Conservation (phyloP, 1,140 invertebrate species). For the Drosophila ficusphila region DNA sequence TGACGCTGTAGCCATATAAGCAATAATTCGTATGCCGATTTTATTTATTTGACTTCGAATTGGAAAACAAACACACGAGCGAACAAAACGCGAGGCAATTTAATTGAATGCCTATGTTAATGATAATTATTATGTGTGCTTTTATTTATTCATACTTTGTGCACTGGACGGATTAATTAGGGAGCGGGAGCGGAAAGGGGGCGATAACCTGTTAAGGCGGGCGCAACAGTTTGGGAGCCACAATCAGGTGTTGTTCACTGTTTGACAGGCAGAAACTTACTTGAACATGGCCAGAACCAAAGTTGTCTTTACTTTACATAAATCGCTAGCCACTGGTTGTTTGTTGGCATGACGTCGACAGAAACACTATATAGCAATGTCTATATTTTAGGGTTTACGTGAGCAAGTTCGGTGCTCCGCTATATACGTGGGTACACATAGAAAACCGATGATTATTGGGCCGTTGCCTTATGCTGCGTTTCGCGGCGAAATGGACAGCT, state of each 20-base stretch:
- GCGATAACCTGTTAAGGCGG: conserved; percentile 28
- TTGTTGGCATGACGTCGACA: conserved; percentile 67
- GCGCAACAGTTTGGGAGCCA: conserved; percentile 32
- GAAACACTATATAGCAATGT: conserved; percentile 18
- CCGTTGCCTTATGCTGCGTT: conserved; percentile 46
- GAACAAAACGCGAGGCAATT: conserved; percentile 19
- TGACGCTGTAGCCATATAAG: conserved; percentile 39
- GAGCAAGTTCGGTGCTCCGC: conserved; percentile 3
- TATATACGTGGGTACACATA: conserved; percentile 8
- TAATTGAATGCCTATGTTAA: conserved; percentile 52
- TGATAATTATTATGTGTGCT: conserved; percentile 42
- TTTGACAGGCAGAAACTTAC: conserved; percentile 52
- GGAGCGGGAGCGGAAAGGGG: background rate
- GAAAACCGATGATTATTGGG: conserved; percentile 35
- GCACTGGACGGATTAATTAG: conserved; percentile 11
- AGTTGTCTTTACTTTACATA: conserved; percentile 58
- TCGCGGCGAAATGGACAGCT: conserved; percentile 65
- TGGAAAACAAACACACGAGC: conserved; percentile 36
- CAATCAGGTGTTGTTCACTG: conserved; percentile 48
- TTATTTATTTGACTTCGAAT: conserved; percentile 65
- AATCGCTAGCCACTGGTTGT: conserved; percentile 62
- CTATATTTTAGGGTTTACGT: conserved; percentile 26
- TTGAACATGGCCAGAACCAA: conserved; percentile 62
- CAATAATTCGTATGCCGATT: conserved; percentile 52
- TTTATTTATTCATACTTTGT: conserved; percentile 26